Conservation (phyloP, 2,113 vertebrate genomes). For the Anoura caudifer region DNA sequence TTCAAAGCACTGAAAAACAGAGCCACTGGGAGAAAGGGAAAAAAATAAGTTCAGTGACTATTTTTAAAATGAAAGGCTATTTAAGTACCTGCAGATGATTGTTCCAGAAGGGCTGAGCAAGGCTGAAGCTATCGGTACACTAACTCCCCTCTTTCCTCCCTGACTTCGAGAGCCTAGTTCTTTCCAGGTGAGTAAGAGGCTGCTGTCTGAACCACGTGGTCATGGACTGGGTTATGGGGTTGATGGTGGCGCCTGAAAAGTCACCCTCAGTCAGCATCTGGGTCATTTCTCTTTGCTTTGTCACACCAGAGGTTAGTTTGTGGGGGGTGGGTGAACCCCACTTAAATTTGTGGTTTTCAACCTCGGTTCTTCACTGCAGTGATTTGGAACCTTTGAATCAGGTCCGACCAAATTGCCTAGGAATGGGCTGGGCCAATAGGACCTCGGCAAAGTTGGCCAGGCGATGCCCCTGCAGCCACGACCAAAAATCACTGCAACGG, state of each 20-base stretch:
- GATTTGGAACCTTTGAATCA: not conserved
- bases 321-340: too few species aligned
- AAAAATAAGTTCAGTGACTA: not conserved
- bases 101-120: not conserved
- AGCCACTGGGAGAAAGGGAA: conserved; percentile 78
- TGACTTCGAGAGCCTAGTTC: not conserved
- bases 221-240: too few species aligned
- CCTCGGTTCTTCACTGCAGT: not conserved
- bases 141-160: not conserved
- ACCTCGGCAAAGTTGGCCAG: not conserved
- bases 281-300: not conserved
- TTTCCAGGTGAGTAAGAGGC: not conserved
- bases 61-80: not conserved
- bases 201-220: not conserved
- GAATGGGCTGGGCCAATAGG: not conserved
- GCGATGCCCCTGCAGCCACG: not conserved
- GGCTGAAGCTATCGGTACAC: not conserved
- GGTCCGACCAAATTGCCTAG: not conserved
- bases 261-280: not conserved
- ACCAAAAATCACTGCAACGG: not conserved
- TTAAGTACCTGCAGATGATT: not conserved
- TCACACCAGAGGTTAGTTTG: not conserved
- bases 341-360: not conserved
- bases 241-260: not conserved
- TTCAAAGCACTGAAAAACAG: conserved; percentile 82